These are phyloP conservation scores for Xiphorhynchus erythropygius DNA, from an alignment of 2,797 vertebrate genomes.

Conservation along the genomic window DNA sequence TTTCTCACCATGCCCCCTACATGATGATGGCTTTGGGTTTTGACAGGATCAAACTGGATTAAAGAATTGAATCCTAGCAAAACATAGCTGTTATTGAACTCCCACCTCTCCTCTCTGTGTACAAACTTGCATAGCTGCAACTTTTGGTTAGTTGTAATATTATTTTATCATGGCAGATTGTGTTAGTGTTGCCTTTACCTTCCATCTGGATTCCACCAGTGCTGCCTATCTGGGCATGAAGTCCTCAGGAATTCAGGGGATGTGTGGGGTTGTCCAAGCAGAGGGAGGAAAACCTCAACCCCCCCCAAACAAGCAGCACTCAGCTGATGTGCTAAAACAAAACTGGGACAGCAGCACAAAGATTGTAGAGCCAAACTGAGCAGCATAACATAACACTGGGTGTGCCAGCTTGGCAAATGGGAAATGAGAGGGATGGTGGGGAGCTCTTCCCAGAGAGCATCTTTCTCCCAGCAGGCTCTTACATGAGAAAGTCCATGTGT, in stretches of 20 bases:
- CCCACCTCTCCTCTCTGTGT: background rate
- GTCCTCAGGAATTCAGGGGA: background rate
- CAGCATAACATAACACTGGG: accelerated
- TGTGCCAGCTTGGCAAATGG: background rate
- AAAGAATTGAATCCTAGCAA: background rate
- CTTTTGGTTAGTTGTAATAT: background rate
- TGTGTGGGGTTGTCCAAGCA: background rate
- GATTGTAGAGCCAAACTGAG: background rate
- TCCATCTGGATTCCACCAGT: background rate
- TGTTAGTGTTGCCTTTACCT: background rate
- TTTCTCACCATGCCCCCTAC: background rate
- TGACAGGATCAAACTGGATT: background rate
- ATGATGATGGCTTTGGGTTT: background rate
- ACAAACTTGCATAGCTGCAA: background rate
- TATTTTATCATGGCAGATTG: background rate
- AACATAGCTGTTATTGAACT: background rate
- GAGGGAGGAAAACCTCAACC: background rate
- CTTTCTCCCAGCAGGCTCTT: background rate
- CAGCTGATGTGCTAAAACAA: background rate
- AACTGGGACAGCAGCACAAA: background rate
- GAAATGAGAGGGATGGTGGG: background rate
- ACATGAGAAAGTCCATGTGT: accelerated
- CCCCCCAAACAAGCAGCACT: background rate
- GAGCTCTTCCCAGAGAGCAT: background rate
- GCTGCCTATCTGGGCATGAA: background rate